Base-by-base conservation (phyloP, 2,797 vertebrate genomes). In the Valencia hispanica region DNA sequence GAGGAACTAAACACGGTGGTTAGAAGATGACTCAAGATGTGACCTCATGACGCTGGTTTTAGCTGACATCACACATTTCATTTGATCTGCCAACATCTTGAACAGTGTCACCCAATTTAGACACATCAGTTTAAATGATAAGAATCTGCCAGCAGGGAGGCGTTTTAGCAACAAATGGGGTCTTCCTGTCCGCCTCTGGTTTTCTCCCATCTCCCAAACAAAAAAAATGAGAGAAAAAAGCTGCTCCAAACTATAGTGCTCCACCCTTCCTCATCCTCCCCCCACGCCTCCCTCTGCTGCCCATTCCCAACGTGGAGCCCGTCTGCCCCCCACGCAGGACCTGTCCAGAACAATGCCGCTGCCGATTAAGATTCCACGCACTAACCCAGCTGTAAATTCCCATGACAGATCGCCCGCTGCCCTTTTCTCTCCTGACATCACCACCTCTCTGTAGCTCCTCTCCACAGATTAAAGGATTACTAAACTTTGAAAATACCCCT, bases 351-450 rank as follows among this genome's bases (percentile, higher is more conserved):
- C 94, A 95, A 95, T 91, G 87, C 86, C 65, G 41, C 80, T 50
- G 61, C 84, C 82, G 83, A 94, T 94, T 95, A 94, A 93, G 94
- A 96, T 96, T 95, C 95, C 95, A 91, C 78, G 83, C 88, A 92
- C 78, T 94, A 94, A 95, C 79, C 91, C 93, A 85, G 94, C 95
- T 95, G 94, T 94, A 94, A 95, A 95, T 87, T 95, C 93, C 93
- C 94, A 94, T 94, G 93, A 95, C 86, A 88, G 91, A 88, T 90
- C 79, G 87, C 83, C 88, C 89, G 34, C 79, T 79, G 87, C 88
- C 91, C 89, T 93, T 93, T 94, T 93, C 92, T 93, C 88, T 91
- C 92, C 91, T 94, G 93, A 93, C 94, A 94, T 95, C 94, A 94
- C 92, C 90, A 88, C 89, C 91, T 89, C 90, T 81, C 90, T 93